Conservation (phyloP, 2,113 vertebrate species). For the Microcebus lehilahytsara region DNA sequence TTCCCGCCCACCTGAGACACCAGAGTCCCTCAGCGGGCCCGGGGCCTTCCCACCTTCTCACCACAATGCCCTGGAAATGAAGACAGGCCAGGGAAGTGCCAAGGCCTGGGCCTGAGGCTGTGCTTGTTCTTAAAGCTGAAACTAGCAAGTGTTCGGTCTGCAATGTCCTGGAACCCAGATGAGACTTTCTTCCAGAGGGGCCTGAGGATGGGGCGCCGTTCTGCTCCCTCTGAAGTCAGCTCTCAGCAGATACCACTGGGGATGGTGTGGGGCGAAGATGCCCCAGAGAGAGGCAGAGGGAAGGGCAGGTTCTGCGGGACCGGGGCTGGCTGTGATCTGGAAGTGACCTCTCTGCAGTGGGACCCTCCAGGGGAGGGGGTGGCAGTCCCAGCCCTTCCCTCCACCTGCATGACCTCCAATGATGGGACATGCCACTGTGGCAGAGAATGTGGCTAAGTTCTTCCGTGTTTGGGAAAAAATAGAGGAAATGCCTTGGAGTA, state of each 20-base stretch:
- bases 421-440: background rate
- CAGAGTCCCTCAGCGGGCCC: background rate
- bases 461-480: background rate
- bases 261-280: background rate
- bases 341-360: background rate
- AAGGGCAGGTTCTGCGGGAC: background rate
- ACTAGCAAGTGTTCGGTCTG: background rate
- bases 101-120: background rate
- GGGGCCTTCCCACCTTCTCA: background rate
- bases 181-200: background rate
- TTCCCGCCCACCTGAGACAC: background rate
- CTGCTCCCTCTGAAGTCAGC: too few relatives aligned
- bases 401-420: too few relatives aligned
- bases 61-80: background rate
- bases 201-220: background rate
- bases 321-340: background rate
- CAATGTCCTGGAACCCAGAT: background rate
- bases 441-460: background rate
- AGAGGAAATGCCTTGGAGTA: constrained; percentile 2
- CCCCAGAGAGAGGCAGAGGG: background rate
- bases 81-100: too few relatives aligned
- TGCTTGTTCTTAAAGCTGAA: background rate
- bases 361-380: background rate
- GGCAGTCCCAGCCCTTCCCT: background rate
- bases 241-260: background rate